Evolutionary conservation across 2,797 vertebrate genomes (phyloP), one percentile per base, ranked within the genome.

Genomic region (Smutsia gigantea): DNA sequence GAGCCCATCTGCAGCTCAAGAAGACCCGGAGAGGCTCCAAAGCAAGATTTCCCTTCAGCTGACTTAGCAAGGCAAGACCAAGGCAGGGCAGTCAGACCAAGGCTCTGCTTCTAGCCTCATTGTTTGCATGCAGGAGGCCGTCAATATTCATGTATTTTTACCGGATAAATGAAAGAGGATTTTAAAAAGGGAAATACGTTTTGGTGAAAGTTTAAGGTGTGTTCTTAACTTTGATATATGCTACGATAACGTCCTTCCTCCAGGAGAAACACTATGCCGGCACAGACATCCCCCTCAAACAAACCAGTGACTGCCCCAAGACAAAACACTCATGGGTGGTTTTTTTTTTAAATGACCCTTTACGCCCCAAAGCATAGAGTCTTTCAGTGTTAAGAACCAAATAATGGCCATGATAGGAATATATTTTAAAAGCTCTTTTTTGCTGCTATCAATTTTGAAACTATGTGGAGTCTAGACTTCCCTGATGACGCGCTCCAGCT

Each of bases 301-400:
- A 89, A 64, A 88, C 29, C 46, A n/a, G 42, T 14, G 37, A 17
- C 6, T 75, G 25, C 13, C 55, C 13, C 37, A 79, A 63, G 59
- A 75, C 46, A 23, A 72, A 95, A 89, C 25, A 13, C 1, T 49
- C 72, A 3, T 46, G 34, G 37, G 19, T 12, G 23, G 11, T 34
- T 55, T 25, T 37, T 75, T 57, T 92, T 81, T 42, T 15, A 31
- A 59, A 23, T 69, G 91, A 94, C 53, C 7, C 21, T 42, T 55
- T 68, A 57, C 55, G 17, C 25, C 27, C 46, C n/a, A 85, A 93
- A 90, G 78, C 34, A n/a, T 0, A 34, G 66, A 57, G 11, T 46
- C 39, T 68, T 37, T 87, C 64, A 31, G 0, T 74, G 90, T 87
- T 78, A 29, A 89, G 77, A 96, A 91, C 29, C 18, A 96, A 64